Evolutionary conservation across 1,140 invertebrate genomes (phyloP), one percentile per base, ranked within the genome.

Genomic region (Heliconius hewitsoni): DNA sequence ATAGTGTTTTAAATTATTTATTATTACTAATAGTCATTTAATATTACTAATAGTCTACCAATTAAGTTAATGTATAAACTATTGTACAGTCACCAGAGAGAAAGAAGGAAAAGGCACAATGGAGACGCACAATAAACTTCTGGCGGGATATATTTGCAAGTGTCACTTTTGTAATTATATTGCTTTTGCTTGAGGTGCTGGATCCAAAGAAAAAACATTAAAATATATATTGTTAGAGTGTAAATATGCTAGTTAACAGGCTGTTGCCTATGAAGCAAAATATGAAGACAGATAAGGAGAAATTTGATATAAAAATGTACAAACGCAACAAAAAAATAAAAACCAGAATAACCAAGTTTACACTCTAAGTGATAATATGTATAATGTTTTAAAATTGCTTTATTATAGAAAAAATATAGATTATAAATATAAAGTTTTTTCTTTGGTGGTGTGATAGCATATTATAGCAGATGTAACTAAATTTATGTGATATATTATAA

Each of bases 121-220:
- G 94, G 94, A 90, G 94, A 83, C 93, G 94, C 89, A 95, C 94
- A 66, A 92, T 95, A 91, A 95, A 95, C 93, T 95, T 95, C 90
- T 95, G 94, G 94, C 81, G 94, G 86, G 93, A 95, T 83, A 92
- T 95, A 88, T 95, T 95, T 88, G 94, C 94, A 95, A 95, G 94
- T 95, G 90, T 91, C 90, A 91, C 87, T 89, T 23, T 91, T 90
- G 83, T 90, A 88, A 87, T 83, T 87, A 85, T 81, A 78, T 79
- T 78, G 74, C 84, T 81, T 83, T 81, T 79, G 73, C 77, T 82
- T 84, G 80, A 75, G 71, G 78, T 84, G 73, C 16, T 82, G 23
- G 23, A 77, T 57, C 88, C 87, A 91, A 92, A 91, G 92, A 91
- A 92, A 91, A 92, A 90, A 92, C 88, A 83, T 85, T 55, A 19